phyloP scores from a whole-genome alignment of 2,113 vertebrate species.

The Mormyrus lacerda region DNA sequence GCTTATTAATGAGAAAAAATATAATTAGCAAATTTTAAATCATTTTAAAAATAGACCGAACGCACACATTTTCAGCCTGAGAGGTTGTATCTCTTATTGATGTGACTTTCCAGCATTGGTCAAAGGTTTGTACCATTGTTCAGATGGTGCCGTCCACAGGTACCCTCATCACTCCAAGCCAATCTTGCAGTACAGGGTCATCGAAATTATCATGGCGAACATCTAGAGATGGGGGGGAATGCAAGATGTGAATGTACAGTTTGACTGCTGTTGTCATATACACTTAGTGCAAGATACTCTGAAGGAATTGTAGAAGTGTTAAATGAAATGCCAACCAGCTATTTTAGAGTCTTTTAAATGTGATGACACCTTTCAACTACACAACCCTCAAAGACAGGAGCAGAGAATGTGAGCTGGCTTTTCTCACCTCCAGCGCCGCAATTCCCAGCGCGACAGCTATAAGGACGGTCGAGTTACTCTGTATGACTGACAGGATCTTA shows the following conservation, averaged over 20 bases:
- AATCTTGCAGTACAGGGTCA: constrained; percentile 48
- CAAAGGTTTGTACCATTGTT: not conserved
- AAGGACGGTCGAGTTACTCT: constrained; percentile 47
- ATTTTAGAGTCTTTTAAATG: not conserved
- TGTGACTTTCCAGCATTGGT: not conserved
- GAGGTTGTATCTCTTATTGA: not conserved
- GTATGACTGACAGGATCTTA: constrained; percentile 42
- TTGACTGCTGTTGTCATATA: not conserved
- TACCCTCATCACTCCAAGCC: constrained; percentile 18
- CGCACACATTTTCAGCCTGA: not conserved
- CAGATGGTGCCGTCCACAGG: no score
- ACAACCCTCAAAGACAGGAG: not conserved
- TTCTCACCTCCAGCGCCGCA: constrained; percentile 57
- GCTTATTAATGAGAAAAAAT: not conserved
- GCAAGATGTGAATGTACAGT: not conserved
- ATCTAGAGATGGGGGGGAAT: constrained; percentile 36
- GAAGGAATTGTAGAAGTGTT: not conserved
- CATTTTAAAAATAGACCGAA: not conserved
- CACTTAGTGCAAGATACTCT: not conserved
- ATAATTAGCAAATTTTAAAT: not conserved
- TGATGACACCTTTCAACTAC: not conserved
- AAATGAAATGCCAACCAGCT: not conserved
- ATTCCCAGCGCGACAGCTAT: constrained; percentile 53
- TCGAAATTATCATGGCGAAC: constrained; percentile 56
- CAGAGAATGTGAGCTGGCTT: not conserved